Evolutionary conservation across 2,888 invertebrate species (phyloP), one percentile per base, ranked within the genome.

Genomic region (Hololepta plana): DNA sequence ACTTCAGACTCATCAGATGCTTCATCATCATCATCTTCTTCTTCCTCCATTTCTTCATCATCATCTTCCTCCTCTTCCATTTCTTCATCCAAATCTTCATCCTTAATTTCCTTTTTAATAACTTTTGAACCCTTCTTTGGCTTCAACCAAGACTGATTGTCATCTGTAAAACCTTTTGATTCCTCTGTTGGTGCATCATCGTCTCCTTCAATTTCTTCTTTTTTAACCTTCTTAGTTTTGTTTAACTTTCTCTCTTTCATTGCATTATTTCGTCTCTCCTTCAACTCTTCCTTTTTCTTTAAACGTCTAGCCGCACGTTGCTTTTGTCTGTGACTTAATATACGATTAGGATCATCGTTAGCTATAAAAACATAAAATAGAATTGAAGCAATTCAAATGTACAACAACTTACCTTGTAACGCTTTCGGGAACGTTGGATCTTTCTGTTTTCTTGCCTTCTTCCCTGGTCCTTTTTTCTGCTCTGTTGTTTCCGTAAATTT

Each of bases 391-490:
- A 9, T n/a, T n/a, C n/a, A n/a, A n/a, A n/a, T n/a, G n/a, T n/a
- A n/a, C n/a, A n/a, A n/a, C n/a, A n/a, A 17, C 38, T 41, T 53
- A 64, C 66, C 60, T 44, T 46, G 39, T 16, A 64, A 38, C 31
- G 61, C 59, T 44, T 67, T 66, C 30, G 67, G 64, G 45, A 76
- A 70, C 24, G 62, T 59, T 2, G 91, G 90, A 40, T 79, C 74
- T 21, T 70, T 68, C 46, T 91, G 91, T 46, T 90, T 91, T 38
- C 72, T 77, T 0, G 85, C 61, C 54, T 90, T 91, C 36, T 73
- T 68, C 0, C 88, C 90, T 5, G 81, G 85, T 0, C 88, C 88
- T 42, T 72, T 76, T 46, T 80, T 80, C 2, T 65, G 66, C 38
- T 70, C 64, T 29, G 59, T 61, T 16, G 59, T 67, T 41, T 79